Evolutionary conservation across 2,888 invertebrate genomes (phyloP).

Genomic region (Ctena decussata): DNA sequence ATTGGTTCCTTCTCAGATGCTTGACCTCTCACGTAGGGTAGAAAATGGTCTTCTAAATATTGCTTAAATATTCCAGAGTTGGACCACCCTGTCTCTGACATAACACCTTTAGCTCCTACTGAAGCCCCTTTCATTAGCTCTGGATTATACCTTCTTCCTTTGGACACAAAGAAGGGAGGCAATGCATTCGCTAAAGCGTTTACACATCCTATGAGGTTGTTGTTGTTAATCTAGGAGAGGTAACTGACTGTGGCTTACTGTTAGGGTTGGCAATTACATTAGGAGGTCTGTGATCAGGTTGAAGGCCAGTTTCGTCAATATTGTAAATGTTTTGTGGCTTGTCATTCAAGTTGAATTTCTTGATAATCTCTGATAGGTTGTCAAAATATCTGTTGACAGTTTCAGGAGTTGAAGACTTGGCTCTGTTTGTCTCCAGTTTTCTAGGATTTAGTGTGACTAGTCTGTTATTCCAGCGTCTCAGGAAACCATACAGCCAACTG

Average conservation of each 20-base stretch:
- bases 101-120: neutral
- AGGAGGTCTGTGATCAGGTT: conserved; percentile 3
- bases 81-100: conserved; percentile 20
- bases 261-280: neutral
- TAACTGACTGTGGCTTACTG: neutral
- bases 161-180: conserved; percentile 28
- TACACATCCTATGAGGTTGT: conserved; percentile 25
- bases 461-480: conserved; percentile 34
- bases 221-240: conserved; percentile 5
- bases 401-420: conserved; percentile 19
- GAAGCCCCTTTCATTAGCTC: neutral
- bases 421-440: conserved; percentile 27
- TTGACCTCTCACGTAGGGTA: neutral
- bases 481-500: conserved; percentile 29
- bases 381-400: conserved; percentile 20
- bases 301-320: conserved; percentile 21
- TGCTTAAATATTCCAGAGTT: conserved; percentile 12
- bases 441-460: conserved; percentile 28
- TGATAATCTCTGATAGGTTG: neutral
- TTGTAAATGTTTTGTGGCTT: conserved; percentile 9
- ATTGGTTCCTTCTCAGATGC: neutral
- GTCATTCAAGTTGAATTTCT: neutral
- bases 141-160: conserved; percentile 8
- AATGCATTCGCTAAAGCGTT: conserved; percentile 20
- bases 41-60: neutral